phyloP scores from a whole-genome alignment of 2,113 vertebrate species.

The Mola mola region DNA sequence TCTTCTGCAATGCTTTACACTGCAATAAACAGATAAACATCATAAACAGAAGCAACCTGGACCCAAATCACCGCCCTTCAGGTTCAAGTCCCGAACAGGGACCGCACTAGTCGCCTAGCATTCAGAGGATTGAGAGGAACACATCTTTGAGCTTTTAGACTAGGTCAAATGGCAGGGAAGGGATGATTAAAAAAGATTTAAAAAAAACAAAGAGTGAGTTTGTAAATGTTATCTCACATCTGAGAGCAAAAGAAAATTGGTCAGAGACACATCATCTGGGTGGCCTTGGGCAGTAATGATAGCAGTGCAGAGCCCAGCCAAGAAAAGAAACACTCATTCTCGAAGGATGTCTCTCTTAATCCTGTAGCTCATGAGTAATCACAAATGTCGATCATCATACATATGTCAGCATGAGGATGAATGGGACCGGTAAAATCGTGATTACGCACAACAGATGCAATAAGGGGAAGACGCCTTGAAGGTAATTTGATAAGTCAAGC shows the following conservation, averaged over 20 bases:
- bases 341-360: slow-evolving; percentile 25
- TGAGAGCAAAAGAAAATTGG: slow-evolving; percentile 5
- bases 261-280: slow-evolving; percentile 30
- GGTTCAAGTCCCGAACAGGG: too few species aligned
- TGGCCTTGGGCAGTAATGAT: slow-evolving; percentile 24
- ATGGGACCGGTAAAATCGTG: background rate
- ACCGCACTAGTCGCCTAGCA: too few species aligned
- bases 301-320: slow-evolving; percentile 8
- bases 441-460: background rate
- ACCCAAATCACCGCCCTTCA: too few species aligned
- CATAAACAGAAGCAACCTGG: too few species aligned
- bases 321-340: slow-evolving; percentile 3
- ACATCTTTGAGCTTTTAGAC: background rate
- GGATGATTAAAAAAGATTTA: background rate
- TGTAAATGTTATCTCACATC: slow-evolving; percentile 1
- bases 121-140: too few species aligned
- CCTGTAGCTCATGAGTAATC: slow-evolving; percentile 5
- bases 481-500: slow-evolving; percentile 17
- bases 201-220: background rate
- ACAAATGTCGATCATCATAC: background rate
- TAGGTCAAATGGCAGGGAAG: background rate
- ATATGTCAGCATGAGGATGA: slow-evolving; percentile 2
- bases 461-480: background rate
- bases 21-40: too few species aligned
- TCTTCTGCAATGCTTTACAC: too few species aligned